Percentiles rank a stretch among this genome's conserved stretches.
These are phyloP conservation scores for Xerus rutilus DNA, from an alignment of 2,797 vertebrate species.

Conservation along the genomic window DNA sequence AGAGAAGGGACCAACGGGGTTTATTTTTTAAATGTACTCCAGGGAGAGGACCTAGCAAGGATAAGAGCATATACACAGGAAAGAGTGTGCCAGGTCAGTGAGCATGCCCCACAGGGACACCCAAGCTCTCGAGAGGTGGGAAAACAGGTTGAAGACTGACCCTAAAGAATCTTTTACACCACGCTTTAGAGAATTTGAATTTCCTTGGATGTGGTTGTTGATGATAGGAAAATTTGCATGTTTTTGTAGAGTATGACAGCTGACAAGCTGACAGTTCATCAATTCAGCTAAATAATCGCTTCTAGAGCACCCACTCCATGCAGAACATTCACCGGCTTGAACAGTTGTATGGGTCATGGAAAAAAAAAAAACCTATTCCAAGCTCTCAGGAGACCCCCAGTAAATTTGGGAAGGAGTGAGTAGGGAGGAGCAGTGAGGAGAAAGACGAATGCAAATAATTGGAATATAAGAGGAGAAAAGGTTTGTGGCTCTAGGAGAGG, in stretches of 20 bases:
- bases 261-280: background rate
- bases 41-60: background rate
- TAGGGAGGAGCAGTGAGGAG: background rate
- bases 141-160: background rate
- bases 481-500: background rate
- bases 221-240: background rate
- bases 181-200: background rate
- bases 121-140: accelerated
- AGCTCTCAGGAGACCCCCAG: background rate
- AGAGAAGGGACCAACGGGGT: background rate
- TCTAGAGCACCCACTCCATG: background rate
- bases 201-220: background rate
- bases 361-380: background rate
- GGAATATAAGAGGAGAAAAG: background rate
- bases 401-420: background rate
- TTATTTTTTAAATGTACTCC: background rate
- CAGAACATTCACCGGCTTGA: background rate
- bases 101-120: background rate
- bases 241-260: background rate
- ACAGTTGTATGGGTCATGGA: background rate
- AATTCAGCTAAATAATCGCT: background rate
- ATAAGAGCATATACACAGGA: accelerated
- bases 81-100: accelerated
- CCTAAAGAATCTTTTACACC: background rate
- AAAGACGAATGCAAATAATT: background rate